phyloP scores from a whole-genome alignment of 1,140 invertebrate species.

The Saccostrea cuccullata region DNA sequence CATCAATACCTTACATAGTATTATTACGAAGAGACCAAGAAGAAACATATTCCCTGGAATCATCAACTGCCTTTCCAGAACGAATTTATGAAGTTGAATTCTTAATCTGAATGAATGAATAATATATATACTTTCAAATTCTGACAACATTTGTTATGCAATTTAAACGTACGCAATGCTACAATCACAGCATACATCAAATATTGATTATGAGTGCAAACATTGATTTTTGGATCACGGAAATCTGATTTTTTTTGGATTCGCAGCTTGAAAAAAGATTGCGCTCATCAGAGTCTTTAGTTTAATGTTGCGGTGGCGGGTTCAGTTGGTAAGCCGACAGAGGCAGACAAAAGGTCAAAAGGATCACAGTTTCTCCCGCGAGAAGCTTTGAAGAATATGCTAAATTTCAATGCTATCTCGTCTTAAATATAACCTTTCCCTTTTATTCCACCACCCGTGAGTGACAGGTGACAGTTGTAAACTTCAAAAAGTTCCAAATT shows the following conservation, averaged over 20 bases:
- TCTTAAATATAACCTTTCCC: background rate
- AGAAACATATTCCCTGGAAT: background rate
- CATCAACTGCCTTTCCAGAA: background rate
- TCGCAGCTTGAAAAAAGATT: background rate
- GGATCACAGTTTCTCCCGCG: background rate
- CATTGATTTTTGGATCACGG: constrained; percentile 1
- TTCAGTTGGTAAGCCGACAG: background rate
- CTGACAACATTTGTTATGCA: background rate
- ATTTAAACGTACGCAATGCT: background rate
- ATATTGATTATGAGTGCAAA: background rate
- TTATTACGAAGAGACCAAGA: background rate
- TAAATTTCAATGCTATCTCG: background rate
- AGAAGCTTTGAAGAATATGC: background rate
- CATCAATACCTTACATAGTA: background rate
- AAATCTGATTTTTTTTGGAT: background rate
- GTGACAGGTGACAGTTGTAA: constrained; percentile 30
- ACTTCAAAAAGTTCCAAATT: constrained; percentile 9
- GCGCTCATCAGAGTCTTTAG: background rate
- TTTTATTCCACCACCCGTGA: background rate
- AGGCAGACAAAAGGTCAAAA: background rate
- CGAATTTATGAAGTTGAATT: background rate
- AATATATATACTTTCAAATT: background rate
- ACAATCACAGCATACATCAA: background rate
- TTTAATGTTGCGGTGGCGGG: background rate
- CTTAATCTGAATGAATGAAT: background rate